These are phyloP conservation scores for Choloepus hoffmanni DNA, from an alignment of 2,113 vertebrate genomes.

Conservation along the genomic window DNA sequence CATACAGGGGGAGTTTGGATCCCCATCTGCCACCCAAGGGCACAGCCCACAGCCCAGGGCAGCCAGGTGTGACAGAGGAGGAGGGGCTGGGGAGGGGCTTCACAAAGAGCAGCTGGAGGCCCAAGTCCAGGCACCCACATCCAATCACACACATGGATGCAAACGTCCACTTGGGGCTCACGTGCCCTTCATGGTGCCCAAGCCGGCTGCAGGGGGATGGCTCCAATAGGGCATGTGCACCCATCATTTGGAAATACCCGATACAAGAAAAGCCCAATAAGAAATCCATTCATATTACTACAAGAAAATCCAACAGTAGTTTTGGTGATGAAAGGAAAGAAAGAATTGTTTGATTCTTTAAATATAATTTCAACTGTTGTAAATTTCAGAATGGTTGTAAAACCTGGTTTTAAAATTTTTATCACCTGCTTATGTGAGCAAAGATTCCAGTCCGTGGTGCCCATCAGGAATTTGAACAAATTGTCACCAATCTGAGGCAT, in stretches of 20 bases:
- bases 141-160: neutral
- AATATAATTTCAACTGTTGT: conserved; percentile 43
- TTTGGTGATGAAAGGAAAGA: conserved; percentile 10
- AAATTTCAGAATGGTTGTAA: conserved; percentile 62
- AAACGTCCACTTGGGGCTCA: fast-evolving
- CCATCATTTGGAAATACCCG: neutral
- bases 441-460: conserved; percentile 9
- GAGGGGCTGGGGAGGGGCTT: fast-evolving
- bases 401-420: conserved; percentile 67
- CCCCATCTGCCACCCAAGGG: neutral
- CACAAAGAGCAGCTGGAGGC: neutral
- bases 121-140: neutral
- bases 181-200: fast-evolving
- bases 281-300: neutral
- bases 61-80: neutral
- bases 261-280: neutral
- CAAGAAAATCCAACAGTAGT: conserved; percentile 22
- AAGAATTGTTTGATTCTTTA: conserved; percentile 43
- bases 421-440: conserved; percentile 11
- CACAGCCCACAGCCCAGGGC: neutral
- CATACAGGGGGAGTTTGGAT: neutral
- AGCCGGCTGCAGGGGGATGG: neutral
- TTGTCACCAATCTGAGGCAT: neutral
- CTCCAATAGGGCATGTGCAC: fast-evolving
- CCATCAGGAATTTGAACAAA: conserved; percentile 38